Evolutionary conservation across 2,797 vertebrate species (phyloP).

Genomic region (Oreonectes daqikongensis): DNA sequence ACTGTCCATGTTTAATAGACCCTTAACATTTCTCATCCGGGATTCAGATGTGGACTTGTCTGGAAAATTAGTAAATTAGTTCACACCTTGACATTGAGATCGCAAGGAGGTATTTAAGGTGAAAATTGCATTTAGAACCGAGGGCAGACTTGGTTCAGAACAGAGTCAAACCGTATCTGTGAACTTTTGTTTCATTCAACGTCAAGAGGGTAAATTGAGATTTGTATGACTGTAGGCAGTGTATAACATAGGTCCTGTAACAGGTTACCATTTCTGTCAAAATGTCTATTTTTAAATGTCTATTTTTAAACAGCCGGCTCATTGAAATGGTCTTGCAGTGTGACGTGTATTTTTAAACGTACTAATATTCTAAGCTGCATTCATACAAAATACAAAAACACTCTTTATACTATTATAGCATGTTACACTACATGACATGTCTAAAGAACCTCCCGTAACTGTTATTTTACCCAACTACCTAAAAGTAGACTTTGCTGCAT

Average conservation of each 20-base stretch:
- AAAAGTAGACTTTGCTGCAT: constrained; percentile 32
- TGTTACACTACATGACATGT: background rate
- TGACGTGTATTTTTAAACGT: background rate
- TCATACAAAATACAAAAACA: background rate
- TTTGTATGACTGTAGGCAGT: background rate
- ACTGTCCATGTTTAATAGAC: background rate
- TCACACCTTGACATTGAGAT: constrained; percentile 24
- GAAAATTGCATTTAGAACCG: constrained; percentile 29
- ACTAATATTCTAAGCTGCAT: background rate
- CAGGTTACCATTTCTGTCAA: background rate
- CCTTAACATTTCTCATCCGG: background rate
- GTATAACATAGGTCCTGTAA: background rate
- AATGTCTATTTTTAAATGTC: background rate
- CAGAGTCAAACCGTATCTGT: background rate
- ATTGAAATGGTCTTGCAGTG: background rate
- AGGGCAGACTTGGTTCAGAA: constrained; percentile 41
- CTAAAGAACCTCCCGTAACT: background rate
- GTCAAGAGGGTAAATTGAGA: background rate
- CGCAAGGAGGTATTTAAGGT: constrained; percentile 42
- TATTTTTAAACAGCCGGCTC: background rate
- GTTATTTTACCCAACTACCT: background rate
- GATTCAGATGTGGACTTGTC: constrained; percentile 18
- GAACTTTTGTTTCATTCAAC: background rate
- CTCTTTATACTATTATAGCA: background rate
- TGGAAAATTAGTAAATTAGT: constrained; percentile 23